Evolutionary conservation across 2,113 vertebrate species (phyloP).

Genomic region (Orientallactaga bullata): DNA sequence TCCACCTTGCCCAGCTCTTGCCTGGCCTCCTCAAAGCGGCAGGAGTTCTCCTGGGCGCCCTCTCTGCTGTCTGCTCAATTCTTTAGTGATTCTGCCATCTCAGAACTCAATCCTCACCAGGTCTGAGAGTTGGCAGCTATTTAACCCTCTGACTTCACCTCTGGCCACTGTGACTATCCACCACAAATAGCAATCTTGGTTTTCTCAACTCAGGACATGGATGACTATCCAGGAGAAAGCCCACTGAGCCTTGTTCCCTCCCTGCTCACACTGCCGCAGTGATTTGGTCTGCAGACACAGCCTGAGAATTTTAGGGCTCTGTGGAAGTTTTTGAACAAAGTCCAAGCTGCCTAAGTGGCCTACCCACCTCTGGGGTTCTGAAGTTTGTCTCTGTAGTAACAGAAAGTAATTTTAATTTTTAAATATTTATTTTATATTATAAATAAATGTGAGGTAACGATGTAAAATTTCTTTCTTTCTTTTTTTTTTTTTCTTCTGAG

Average conservation of each 20-base stretch:
- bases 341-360: no score
- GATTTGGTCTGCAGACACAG: no score
- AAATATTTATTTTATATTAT: no score
- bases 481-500: no score
- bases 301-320: no score
- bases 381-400: no score
- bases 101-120: not conserved
- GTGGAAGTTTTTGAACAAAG: no score
- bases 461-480: not conserved
- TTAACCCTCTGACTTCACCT: not conserved
- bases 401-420: no score
- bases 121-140: not conserved
- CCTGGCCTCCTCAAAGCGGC: not conserved
- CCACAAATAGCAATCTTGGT: not conserved
- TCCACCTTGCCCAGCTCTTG: not conserved
- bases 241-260: no score
- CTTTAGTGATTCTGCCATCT: not conserved
- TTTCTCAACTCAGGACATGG: fast-evolving
- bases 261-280: no score
- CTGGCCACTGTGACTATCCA: not conserved
- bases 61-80: not conserved
- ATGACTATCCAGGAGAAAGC: no score
- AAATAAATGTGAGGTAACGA: not conserved
- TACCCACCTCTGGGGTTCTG: no score
- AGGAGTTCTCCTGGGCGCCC: not conserved